phyloP scores from a whole-genome alignment of 2,797 vertebrate genomes.

The Lacerta bilineata region DNA sequence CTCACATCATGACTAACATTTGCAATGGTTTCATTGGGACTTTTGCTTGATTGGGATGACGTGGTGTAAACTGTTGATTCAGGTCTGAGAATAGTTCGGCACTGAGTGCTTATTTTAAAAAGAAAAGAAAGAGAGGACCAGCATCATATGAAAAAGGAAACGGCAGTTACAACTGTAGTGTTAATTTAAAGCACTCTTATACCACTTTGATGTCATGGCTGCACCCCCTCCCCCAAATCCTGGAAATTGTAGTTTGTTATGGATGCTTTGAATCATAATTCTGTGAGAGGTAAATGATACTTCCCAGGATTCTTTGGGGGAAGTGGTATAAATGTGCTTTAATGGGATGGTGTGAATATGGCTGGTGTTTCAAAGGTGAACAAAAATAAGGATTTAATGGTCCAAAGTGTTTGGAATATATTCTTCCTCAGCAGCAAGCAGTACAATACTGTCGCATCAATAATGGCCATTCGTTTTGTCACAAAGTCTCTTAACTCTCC shows the following conservation, averaged over 20 bases:
- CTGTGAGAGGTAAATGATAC: no score
- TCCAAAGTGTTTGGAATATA: not conserved
- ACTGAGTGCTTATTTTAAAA: not conserved
- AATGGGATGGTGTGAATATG: no score
- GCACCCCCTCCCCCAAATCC: no score
- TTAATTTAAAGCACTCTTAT: no score
- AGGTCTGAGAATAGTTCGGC: not conserved
- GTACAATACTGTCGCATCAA: not conserved
- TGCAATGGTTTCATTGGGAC: not conserved
- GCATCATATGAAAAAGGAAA: not conserved
- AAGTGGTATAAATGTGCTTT: no score
- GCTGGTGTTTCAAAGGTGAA: not conserved
- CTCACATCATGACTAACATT: not conserved
- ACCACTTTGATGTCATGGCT: no score
- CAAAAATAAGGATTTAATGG: not conserved
- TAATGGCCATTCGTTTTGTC: not conserved
- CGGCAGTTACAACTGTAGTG: no score
- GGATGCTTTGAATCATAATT: no score
- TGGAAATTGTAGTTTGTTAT: no score
- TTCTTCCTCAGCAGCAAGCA: not conserved
- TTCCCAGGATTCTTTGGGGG: no score
- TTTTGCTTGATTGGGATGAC: not conserved
- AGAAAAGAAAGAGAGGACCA: not conserved
- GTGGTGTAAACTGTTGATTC: no score
- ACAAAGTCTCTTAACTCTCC: not conserved